Conservation (phyloP, 2,113 vertebrate genomes). For the Cyprinodon tularosa region DNA sequence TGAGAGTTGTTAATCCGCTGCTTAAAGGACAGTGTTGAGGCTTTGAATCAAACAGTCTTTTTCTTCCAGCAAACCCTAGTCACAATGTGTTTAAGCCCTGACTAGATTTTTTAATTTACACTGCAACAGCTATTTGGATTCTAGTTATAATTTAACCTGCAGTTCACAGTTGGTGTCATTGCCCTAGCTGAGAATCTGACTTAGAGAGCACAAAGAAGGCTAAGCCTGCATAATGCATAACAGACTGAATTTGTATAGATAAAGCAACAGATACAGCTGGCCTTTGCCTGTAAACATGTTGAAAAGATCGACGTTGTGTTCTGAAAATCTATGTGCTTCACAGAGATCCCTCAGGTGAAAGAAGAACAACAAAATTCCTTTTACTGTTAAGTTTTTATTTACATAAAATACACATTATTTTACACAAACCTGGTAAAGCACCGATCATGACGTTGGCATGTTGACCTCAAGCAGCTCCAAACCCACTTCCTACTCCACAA, state of each 20-base stretch:
- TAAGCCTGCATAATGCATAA: not conserved
- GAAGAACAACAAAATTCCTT: slow-evolving; percentile 2
- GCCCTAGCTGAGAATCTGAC: slow-evolving; percentile 4
- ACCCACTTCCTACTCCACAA: slow-evolving; percentile 62
- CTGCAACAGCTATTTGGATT: slow-evolving; percentile 7
- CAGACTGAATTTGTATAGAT: slow-evolving; percentile 19
- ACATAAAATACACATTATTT: not conserved
- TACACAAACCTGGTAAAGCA: slow-evolving; percentile 22
- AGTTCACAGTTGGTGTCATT: slow-evolving; percentile 17
- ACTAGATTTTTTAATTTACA: slow-evolving; percentile 27
- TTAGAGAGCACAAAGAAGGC: not conserved
- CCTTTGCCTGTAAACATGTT: slow-evolving; percentile 13
- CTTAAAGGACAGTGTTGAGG: slow-evolving; percentile 36
- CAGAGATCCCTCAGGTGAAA: slow-evolving; percentile 29
- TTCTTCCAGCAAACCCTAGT: slow-evolving; percentile 17
- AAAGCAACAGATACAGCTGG: slow-evolving; percentile 6
- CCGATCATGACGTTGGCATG: slow-evolving; percentile 31
- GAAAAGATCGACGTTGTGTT: slow-evolving; percentile 25
- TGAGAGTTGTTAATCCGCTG: slow-evolving; percentile 49
- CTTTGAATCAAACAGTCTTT: slow-evolving; percentile 33
- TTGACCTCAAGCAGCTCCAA: slow-evolving; percentile 66
- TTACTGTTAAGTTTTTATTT: not conserved
- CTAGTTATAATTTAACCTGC: slow-evolving; percentile 31
- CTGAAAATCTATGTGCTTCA: slow-evolving; percentile 37
- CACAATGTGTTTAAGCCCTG: slow-evolving; percentile 18